Evolutionary conservation across 2,113 vertebrate genomes (phyloP).

Genomic region (Scartelaos histophorus): DNA sequence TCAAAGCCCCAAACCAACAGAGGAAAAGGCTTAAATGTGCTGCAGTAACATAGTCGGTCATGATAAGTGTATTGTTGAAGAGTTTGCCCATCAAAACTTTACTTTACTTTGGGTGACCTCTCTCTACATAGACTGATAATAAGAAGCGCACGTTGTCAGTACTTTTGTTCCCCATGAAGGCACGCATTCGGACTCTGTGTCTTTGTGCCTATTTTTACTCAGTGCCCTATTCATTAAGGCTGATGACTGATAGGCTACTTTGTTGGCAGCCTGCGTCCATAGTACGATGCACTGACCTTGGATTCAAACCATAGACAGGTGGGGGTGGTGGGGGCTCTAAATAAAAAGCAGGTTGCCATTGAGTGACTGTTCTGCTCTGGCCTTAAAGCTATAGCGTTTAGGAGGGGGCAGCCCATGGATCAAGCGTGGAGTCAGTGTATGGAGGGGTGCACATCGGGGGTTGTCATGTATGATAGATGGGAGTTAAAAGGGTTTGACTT

Average conservation of each 20-base stretch:
- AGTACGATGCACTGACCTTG: slow-evolving; percentile 71
- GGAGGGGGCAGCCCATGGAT: slow-evolving; percentile 24
- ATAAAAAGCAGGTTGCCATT: slow-evolving; percentile 58
- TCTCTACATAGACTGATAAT: slow-evolving; percentile 59
- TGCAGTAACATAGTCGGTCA: not conserved
- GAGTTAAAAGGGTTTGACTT: slow-evolving; percentile 50
- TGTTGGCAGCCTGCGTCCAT: slow-evolving; percentile 61
- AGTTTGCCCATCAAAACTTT: not conserved
- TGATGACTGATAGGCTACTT: slow-evolving; percentile 73
- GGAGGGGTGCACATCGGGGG: slow-evolving; percentile 28
- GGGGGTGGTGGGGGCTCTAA: slow-evolving; percentile 46
- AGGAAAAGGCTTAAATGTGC: not conserved
- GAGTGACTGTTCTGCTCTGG: slow-evolving; percentile 23
- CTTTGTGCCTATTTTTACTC: slow-evolving; percentile 74
- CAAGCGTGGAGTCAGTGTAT: slow-evolving; percentile 24
- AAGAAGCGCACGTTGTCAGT: slow-evolving; percentile 43
- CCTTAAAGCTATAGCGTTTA: slow-evolving; percentile 30
- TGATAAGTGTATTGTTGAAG: no score
- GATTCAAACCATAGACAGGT: slow-evolving; percentile 50
- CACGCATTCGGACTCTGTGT: slow-evolving; percentile 56
- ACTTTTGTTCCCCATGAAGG: slow-evolving; percentile 53
- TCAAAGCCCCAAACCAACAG: not conserved
- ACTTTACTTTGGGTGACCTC: slow-evolving; percentile 6
- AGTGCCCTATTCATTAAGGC: slow-evolving; percentile 67
- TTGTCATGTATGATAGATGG: slow-evolving; percentile 29